Base-by-base conservation (phyloP, 2,113 vertebrate genomes). In the Oplegnathus fasciatus region DNA sequence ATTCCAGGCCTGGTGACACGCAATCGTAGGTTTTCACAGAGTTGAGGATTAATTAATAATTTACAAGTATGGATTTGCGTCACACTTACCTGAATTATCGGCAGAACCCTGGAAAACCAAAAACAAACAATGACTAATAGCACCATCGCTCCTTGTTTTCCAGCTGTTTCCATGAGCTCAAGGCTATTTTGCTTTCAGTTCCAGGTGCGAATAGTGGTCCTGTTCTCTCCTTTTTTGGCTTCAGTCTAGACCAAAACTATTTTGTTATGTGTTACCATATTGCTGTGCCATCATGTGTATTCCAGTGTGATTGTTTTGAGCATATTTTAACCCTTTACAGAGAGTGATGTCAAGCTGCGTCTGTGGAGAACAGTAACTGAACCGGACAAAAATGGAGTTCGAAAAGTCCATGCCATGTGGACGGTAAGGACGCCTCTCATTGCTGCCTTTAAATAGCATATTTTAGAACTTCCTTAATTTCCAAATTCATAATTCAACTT, bases 281-380 rank as follows among this genome's bases (percentile, higher is more conserved):
- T 55, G 28, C 28, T 50, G 18, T 11, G 22, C 42, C 5, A 42
- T 42, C 14, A n/a, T 64, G 2, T 46, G 18, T 15, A 48, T 44
- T 26, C 28, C 30, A 42, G 44, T 46, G 22, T 54, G 17, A 65
- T 46, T 50, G 24, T 76, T 68, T 68, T 66, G 8, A 10, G 26
- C 15, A 9, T n/a, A 22, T 86, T 79, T 22, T 6, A 55, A 67
- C 22, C 5, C 18, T 68, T 70, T 69, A 24, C 81, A 95, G 94
- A 68, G 24, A 73, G n/a, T 0, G 42, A 85, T 34, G 32, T 89
- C 8, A 75, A 72, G 52, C 61, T 89, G 61, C 28, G 0, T 0
- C 64, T 93, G 34, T 95, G 94, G 94, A 93, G 94, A 50, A 92
- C 86, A 10, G 42, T 94, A 15, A 3, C 58, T 30, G 57, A 84